Base-by-base conservation (phyloP, 2,888 invertebrate genomes). In the Calliphora vomitoria region DNA sequence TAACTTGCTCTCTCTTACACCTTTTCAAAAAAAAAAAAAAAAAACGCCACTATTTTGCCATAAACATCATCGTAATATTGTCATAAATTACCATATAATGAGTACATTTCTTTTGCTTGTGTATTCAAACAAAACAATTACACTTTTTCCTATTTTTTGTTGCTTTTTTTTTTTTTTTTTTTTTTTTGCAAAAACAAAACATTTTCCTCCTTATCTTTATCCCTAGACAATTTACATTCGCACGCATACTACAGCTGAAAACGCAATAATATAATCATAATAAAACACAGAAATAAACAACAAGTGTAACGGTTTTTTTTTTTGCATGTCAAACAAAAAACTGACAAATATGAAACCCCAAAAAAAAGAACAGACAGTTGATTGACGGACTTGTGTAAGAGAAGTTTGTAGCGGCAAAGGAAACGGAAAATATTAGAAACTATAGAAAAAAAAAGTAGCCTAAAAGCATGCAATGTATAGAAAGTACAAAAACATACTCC, bases 381-480 rank as follows among this genome's bases (percentile, higher is more conserved):
- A 88, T 82, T 86, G 83, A 76, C 69, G 82, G 75, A 88, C 71
- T 64, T 79, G 50, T 64, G 25, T 13, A 60, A 60, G 80, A 31
- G 11, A 44, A 58, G 68, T 62, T 55, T 55, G 10, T 47, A 53
- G 53, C 44, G 18, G 8, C 55, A 62, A 58, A 62, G 66, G 15
- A 76, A 76, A 62, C 50, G 41, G 18, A 75, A 71, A 44, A 72
- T 38, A 80, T 75, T 44, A 76, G 31, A 15, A 38, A 3, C n/a
- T 44, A 44, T 31, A 50, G 47, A 8, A 20, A 47, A 31, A 31
- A 41, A 31, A 11, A 18, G 8, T 15, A 79, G n/a, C 71, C 44
- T 35, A 20, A 87, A 87, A 89, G 78, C 83, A 89, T 89, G 90
- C 87, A 88, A 83, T 89, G 87, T 62, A 62, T 86, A 76, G 82